Evolutionary conservation across 2,888 invertebrate genomes (phyloP).

Genomic region (Ariolimax columbianus): DNA sequence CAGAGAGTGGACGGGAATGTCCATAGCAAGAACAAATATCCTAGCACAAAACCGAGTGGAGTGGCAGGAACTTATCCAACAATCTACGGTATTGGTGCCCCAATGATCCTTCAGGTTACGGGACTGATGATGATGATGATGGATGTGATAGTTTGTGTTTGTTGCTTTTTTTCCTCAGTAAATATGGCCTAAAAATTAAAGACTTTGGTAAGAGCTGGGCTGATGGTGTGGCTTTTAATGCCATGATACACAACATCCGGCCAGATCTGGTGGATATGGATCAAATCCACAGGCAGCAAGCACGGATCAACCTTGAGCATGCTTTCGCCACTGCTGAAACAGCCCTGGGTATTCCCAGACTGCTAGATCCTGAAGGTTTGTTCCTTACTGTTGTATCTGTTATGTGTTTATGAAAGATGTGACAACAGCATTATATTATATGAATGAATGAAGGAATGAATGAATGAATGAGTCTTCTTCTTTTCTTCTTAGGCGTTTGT

Average conservation of each 20-base stretch:
- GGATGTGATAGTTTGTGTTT: not conserved
- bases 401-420: too few species aligned
- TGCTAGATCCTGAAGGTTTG: conserved; percentile 90
- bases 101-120: too few species aligned
- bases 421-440: too few species aligned
- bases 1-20: too few species aligned
- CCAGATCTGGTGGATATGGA: conserved; percentile 93
- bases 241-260: conserved; percentile 95
- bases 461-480: too few species aligned
- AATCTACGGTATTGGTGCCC: too few species aligned
- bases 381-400: not conserved
- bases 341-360: conserved; percentile 92
- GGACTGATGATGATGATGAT: too few species aligned
- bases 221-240: conserved; percentile 95
- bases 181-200: conserved; percentile 90
- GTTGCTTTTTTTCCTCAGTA: conserved; percentile 81
- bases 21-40: too few species aligned
- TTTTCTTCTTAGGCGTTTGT: too few species aligned
- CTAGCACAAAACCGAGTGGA: too few species aligned
- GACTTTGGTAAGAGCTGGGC: conserved; percentile 98
- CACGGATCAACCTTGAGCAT: conserved; percentile 90
- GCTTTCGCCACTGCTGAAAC: conserved; percentile 95
- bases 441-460: too few species aligned
- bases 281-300: conserved; percentile 87
- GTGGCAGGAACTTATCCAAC: too few species aligned